phyloP scores from a whole-genome alignment of 2,888 invertebrate species.

The Dendrolimus houi region DNA sequence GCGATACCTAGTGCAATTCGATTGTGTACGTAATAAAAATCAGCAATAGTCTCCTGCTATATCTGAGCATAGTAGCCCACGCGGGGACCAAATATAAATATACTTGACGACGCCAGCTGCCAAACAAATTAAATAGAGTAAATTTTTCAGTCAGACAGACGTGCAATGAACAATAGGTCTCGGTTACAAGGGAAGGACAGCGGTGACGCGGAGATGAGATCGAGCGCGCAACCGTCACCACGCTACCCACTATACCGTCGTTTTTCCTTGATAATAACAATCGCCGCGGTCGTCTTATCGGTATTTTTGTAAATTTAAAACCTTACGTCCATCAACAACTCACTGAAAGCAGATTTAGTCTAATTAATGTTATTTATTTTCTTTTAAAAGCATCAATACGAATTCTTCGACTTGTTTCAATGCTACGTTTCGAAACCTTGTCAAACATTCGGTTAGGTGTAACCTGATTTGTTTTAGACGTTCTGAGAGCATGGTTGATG shows the following conservation, averaged over 20 bases:
- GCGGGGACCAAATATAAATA: conserved; percentile 59
- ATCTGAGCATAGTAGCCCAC: conserved; percentile 52
- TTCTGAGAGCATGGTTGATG: too few species aligned
- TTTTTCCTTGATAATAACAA: conserved; percentile 8
- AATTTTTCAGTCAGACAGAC: conserved; percentile 63
- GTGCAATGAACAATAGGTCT: conserved; percentile 60
- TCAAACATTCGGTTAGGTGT: too few species aligned
- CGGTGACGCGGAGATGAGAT: conserved; percentile 28
- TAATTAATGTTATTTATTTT: conserved; percentile 25
- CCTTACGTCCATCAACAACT: conserved; percentile 17
- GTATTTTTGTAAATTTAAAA: conserved; percentile 1
- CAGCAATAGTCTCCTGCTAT: conserved; percentile 59
- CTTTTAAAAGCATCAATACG: conserved; percentile 8
- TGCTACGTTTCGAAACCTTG: too few species aligned
- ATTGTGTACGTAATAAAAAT: conserved; percentile 56
- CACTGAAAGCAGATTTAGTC: conserved; percentile 13
- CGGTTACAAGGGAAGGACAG: conserved; percentile 53
- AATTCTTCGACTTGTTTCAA: too few species aligned
- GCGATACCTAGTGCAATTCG: conserved; percentile 36
- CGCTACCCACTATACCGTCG: conserved; percentile 11
- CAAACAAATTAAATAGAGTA: conserved; percentile 70
- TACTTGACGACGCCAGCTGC: conserved; percentile 56
- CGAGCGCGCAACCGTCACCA: conserved; percentile 9
- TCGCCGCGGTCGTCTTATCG: conserved; percentile 3
- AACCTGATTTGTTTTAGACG: too few species aligned